Evolutionary conservation across 2,888 invertebrate species (phyloP).

Genomic region (Apodemia duryi): DNA sequence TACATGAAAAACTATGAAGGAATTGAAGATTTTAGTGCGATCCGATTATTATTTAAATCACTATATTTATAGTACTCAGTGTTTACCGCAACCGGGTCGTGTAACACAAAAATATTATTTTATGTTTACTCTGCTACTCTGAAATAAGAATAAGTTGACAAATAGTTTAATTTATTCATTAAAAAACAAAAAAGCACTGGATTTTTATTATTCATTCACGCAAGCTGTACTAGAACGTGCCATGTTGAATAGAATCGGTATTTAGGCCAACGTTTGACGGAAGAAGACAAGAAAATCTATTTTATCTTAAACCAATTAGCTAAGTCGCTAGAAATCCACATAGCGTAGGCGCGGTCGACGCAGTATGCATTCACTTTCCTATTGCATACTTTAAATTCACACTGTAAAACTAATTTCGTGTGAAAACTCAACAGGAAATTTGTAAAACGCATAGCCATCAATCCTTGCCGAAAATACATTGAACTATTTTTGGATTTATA

Average conservation of each 20-base stretch:
- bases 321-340: slow-evolving; percentile 38
- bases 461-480: slow-evolving; percentile 55
- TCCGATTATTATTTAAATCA: too few relatives aligned
- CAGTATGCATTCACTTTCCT: slow-evolving; percentile 51
- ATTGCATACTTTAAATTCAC: slow-evolving; percentile 36
- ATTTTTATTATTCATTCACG: slow-evolving; percentile 24
- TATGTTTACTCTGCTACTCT: too few relatives aligned
- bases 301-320: slow-evolving; percentile 56
- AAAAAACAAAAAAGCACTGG: slow-evolving; percentile 2
- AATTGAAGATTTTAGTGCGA: too few relatives aligned
- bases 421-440: slow-evolving; percentile 39
- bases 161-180: too few relatives aligned
- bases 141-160: too few relatives aligned
- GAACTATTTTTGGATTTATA: slow-evolving; percentile 51
- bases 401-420: slow-evolving; percentile 26
- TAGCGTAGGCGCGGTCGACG: slow-evolving; percentile 36
- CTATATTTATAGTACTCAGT: too few relatives aligned
- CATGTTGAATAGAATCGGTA: slow-evolving; percentile 42
- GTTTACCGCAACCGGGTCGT: too few relatives aligned
- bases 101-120: too few relatives aligned
- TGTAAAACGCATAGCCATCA: slow-evolving; percentile 30
- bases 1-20: too few relatives aligned
- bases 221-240: slow-evolving; percentile 18
- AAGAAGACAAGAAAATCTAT: slow-evolving; percentile 57
- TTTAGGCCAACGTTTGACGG: slow-evolving; percentile 59